phyloP scores from a whole-genome alignment of 2,888 invertebrate species.

The Folsomia candida region DNA sequence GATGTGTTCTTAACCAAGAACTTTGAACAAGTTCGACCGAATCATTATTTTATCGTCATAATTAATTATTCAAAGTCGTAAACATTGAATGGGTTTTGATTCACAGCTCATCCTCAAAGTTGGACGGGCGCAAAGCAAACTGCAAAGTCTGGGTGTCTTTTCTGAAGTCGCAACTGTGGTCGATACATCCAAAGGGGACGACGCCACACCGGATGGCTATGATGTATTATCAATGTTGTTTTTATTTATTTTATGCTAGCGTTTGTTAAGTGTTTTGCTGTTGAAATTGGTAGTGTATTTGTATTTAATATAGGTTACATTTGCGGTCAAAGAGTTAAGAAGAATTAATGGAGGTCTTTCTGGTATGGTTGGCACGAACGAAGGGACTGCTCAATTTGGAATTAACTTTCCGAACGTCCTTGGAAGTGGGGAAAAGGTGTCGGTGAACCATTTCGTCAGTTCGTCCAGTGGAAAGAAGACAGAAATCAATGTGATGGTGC shows the following conservation, averaged over 20 bases:
- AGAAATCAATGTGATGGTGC: neutral
- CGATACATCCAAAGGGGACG: neutral
- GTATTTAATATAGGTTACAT: neutral
- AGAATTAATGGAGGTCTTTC: neutral
- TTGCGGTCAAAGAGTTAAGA: neutral
- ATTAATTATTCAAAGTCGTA: neutral
- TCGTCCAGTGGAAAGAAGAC: neutral
- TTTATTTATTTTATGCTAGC: neutral
- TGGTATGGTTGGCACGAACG: neutral
- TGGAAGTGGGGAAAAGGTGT: neutral
- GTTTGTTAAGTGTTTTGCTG: too few relatives aligned
- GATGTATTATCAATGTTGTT: too few relatives aligned
- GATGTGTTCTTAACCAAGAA: neutral
- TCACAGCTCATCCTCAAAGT: neutral
- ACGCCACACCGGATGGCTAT: neutral
- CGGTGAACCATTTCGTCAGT: neutral
- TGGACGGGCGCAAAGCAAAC: neutral
- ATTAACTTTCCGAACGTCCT: neutral
- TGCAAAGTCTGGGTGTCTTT: neutral
- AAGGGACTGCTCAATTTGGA: neutral
- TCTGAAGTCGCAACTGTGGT: neutral
- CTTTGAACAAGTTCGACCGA: neutral
- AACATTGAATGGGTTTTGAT: neutral
- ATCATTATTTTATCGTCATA: too few relatives aligned
- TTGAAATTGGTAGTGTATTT: too few relatives aligned